A percentile compares a stretch with the other conserved stretches of the same genome.
These are phyloP conservation scores for Falco rusticolus DNA, from an alignment of 2,797 vertebrate genomes.

Conservation along the genomic window DNA sequence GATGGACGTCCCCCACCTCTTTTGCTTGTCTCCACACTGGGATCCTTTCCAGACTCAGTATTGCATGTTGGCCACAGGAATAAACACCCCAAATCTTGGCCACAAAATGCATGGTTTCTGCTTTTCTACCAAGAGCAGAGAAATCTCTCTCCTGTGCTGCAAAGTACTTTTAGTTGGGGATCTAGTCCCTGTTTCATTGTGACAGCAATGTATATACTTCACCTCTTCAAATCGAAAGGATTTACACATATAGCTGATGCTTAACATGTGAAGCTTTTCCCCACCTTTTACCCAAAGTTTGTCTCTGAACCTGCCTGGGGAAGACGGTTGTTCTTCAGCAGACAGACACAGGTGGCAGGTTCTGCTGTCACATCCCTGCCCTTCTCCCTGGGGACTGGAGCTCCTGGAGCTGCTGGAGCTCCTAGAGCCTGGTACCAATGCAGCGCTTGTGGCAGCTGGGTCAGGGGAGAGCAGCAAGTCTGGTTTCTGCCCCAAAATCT, in stretches of 20 bases:
- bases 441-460: rapidly evolving
- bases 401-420: background rate
- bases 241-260: background rate
- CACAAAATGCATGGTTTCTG: background rate
- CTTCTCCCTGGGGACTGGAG: background rate
- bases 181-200: background rate
- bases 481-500: background rate
- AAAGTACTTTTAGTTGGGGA: background rate
- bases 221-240: background rate
- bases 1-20: background rate
- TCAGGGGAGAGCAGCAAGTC: background rate
- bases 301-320: background rate
- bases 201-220: background rate
- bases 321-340: background rate
- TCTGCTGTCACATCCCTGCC: background rate
- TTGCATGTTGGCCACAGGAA: background rate
- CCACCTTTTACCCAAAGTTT: background rate
- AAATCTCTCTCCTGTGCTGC: background rate
- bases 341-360: rapidly evolving
- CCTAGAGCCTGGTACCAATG: background rate
- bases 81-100: background rate
- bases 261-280: background rate
- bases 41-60: background rate
- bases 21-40: background rate
- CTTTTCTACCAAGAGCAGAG: background rate